Conservation (phyloP, 2,888 invertebrate genomes). For the Steinernema carpocapsae region DNA sequence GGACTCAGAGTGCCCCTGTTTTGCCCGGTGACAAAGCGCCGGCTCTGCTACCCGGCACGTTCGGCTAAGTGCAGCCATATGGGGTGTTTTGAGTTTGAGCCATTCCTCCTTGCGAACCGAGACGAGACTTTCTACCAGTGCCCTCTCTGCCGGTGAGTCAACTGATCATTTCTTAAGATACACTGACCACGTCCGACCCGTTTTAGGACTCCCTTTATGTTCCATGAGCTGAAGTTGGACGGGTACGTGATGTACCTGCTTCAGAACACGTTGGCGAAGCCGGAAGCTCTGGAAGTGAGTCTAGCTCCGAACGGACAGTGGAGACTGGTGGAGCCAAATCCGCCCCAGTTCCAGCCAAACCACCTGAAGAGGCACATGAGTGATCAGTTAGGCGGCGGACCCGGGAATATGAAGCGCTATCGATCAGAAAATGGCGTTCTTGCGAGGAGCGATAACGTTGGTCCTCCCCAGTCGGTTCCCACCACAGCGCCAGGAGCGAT, state of each 20-base stretch:
- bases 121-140: constrained; percentile 1
- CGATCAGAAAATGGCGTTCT: not conserved
- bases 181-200: not conserved
- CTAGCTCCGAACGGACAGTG: not conserved
- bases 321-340: not conserved
- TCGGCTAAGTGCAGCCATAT: constrained; percentile 10
- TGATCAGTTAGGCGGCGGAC: not conserved
- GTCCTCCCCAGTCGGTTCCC: not conserved
- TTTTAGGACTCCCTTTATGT: not conserved
- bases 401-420: constrained; percentile 6
- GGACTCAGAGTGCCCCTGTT: constrained; percentile 5
- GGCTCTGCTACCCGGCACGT: constrained; percentile 3
- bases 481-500: too few species aligned
- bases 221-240: constrained; percentile 6
- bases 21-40: constrained; percentile 1
- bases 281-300: not conserved
- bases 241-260: not conserved
- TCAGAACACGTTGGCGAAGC: not conserved
- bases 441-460: not conserved
- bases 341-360: not conserved
- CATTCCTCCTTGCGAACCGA: not conserved
- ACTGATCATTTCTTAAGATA: not conserved
- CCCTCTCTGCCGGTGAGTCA: constrained; percentile 12
- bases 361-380: constrained; percentile 24
- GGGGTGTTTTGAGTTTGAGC: constrained; percentile 17